Percentiles rank a stretch among this genome's conserved stretches.
phyloP scores from a whole-genome alignment of 1,140 invertebrate species.

The Atopsyche davidsoni region DNA sequence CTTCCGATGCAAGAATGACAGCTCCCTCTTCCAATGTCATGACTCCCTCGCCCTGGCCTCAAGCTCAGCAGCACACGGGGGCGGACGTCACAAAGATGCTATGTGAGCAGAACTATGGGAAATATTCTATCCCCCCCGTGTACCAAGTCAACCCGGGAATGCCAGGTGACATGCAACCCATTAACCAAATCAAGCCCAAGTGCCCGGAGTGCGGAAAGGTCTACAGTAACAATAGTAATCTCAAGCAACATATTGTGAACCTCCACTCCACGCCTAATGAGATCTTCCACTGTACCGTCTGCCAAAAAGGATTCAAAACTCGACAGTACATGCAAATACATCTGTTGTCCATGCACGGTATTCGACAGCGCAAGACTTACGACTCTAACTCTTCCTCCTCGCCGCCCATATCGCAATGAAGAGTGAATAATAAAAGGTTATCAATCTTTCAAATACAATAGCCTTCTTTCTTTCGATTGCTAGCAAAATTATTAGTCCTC shows the following conservation, averaged over 20 bases:
- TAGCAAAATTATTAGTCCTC: too few species aligned
- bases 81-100: constrained; percentile 25
- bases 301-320: constrained; percentile 62
- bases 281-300: constrained; percentile 58
- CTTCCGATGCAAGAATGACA: constrained; percentile 15
- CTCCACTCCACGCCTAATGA: constrained; percentile 62
- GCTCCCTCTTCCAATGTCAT: constrained; percentile 21
- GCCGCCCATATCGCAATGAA: constrained; percentile 25
- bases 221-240: constrained; percentile 60
- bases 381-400: constrained; percentile 25
- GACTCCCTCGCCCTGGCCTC: constrained; percentile 31
- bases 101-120: constrained; percentile 24
- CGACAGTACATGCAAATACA: constrained; percentile 67
- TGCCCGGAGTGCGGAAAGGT: constrained; percentile 63
- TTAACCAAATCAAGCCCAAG: constrained; percentile 48
- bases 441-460: too few species aligned
- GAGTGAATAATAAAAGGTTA: too few species aligned
- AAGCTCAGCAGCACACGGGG: constrained; percentile 27
- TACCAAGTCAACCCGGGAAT: constrained; percentile 15
- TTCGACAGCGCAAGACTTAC: constrained; percentile 54
- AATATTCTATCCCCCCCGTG: constrained; percentile 16
- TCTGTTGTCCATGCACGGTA: constrained; percentile 61
- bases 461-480: too few species aligned
- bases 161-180: constrained; percentile 4
- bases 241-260: constrained; percentile 69